Evolutionary conservation across 2,797 vertebrate species (phyloP).

Genomic region (Falco rusticolus): DNA sequence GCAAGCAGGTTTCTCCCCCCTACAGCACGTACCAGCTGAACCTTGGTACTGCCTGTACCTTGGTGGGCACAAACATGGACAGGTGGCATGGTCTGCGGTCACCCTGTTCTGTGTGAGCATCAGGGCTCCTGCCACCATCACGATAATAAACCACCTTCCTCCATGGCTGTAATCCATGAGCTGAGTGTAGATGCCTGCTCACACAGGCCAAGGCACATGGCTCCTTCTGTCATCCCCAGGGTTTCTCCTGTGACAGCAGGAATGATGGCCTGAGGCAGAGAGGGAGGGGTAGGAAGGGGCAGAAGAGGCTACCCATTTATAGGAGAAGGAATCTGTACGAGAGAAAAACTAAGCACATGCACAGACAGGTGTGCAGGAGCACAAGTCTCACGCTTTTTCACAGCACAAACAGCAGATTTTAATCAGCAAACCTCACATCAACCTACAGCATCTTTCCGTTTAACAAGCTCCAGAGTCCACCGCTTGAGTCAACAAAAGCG

Average conservation of each 20-base stretch:
- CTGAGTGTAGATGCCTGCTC: background rate
- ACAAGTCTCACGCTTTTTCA: background rate
- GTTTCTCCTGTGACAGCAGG: background rate
- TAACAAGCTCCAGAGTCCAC: background rate
- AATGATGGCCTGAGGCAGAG: background rate
- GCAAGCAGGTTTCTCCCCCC: background rate
- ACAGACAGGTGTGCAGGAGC: background rate
- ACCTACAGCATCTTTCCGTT: background rate
- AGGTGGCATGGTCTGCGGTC: accelerated
- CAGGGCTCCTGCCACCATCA: accelerated
- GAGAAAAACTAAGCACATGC: background rate
- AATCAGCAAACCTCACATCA: background rate
- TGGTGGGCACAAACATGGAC: accelerated
- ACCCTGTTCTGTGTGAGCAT: background rate
- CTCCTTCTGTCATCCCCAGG: background rate
- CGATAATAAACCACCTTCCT: background rate
- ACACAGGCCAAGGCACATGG: background rate
- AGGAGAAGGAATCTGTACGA: background rate
- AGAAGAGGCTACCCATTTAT: background rate
- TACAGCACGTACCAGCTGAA: background rate
- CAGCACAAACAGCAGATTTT: background rate
- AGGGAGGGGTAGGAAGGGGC: background rate
- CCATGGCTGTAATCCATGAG: background rate
- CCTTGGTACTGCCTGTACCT: background rate
- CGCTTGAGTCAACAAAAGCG: background rate